These are phyloP conservation scores for Pterostichus niger DNA, from an alignment of 2,888 invertebrate species.

Conservation along the genomic window DNA sequence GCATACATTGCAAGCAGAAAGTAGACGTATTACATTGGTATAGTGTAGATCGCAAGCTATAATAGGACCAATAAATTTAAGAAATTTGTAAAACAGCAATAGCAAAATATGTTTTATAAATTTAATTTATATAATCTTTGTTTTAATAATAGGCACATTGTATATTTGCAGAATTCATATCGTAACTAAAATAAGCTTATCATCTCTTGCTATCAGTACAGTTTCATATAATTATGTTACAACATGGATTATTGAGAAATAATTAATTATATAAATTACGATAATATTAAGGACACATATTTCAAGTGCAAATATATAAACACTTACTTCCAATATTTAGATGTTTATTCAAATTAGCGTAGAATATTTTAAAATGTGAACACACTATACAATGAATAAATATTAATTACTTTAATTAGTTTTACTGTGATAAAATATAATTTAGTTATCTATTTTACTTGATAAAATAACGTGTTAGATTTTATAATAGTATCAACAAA, in stretches of 20 bases:
- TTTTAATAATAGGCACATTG: slow-evolving; percentile 1
- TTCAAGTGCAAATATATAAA: not conserved
- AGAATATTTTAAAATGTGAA: too few relatives aligned
- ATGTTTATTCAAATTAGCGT: not conserved
- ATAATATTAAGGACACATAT: not conserved
- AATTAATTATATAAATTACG: not conserved
- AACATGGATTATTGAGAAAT: not conserved
- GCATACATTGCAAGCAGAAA: too few relatives aligned
- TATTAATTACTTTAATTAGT: too few relatives aligned
- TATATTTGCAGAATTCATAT: not conserved
- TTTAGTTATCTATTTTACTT: not conserved
- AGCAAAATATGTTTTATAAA: too few relatives aligned
- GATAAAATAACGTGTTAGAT: not conserved
- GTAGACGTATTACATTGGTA: too few relatives aligned
- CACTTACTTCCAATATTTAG: not conserved
- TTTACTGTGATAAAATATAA: too few relatives aligned
- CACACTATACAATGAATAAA: too few relatives aligned
- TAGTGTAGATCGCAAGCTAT: too few relatives aligned
- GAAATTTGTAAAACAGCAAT: too few relatives aligned
- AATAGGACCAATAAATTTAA: too few relatives aligned
- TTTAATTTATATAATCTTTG: not conserved
- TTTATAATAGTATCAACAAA: not conserved
- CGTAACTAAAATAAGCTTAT: not conserved
- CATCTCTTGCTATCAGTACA: slow-evolving; percentile 1
- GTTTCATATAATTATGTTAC: not conserved